Percentiles rank a stretch among this genome's conserved stretches.
Evolutionary conservation across 2,888 invertebrate species (phyloP).

Genomic region (Coremacera marginata): DNA sequence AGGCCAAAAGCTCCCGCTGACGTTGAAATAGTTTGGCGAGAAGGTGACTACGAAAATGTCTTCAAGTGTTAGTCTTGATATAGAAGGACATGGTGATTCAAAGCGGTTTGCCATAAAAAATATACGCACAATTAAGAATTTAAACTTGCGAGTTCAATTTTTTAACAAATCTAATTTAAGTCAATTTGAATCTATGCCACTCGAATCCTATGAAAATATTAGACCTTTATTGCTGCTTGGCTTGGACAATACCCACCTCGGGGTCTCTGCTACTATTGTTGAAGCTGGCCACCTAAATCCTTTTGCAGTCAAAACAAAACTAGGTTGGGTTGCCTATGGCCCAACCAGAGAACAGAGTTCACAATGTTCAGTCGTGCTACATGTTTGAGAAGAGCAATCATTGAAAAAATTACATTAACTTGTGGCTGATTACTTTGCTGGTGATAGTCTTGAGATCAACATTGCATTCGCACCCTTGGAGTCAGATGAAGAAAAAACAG

Average conservation of each 20-base stretch:
- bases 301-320: slow-evolving; percentile 1
- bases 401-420: not conserved
- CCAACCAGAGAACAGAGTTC: not conserved
- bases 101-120: not conserved
- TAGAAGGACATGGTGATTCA: not conserved
- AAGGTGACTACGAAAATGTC: not conserved
- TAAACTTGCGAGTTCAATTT: not conserved
- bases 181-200: not conserved
- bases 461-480: not conserved
- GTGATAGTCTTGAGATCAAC: slow-evolving; percentile 12
- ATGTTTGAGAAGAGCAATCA: slow-evolving; percentile 1
- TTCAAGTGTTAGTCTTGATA: not conserved
- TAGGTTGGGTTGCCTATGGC: slow-evolving; percentile 9
- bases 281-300: not conserved
- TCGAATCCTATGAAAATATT: not conserved
- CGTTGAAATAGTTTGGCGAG: slow-evolving; percentile 11
- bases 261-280: not conserved
- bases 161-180: not conserved
- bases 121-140: not conserved
- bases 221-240: not conserved
- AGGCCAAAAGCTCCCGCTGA: not conserved
- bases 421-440: not conserved
- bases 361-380: not conserved
- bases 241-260: not conserved
- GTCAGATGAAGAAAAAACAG: slow-evolving; percentile 34